Conservation (phyloP, 2,113 vertebrate species). For the Neofelis nebulosa region DNA sequence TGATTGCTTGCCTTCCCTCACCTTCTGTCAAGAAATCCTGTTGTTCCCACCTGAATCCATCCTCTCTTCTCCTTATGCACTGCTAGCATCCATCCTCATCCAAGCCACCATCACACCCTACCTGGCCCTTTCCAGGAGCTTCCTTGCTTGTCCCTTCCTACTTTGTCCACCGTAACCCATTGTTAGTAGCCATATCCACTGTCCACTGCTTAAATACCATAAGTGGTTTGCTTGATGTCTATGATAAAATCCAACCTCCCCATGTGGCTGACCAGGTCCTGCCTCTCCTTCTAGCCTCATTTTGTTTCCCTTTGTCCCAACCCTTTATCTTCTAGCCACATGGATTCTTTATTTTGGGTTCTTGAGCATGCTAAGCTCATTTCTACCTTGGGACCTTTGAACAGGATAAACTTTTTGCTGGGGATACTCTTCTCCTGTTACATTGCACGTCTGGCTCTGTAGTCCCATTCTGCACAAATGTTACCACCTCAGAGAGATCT, state of each 20-base stretch:
- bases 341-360: not conserved
- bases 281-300: not conserved
- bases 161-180: not conserved
- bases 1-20: too few species aligned
- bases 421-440: not conserved
- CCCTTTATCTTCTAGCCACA: not conserved
- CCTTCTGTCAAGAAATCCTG: not conserved
- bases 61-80: too few species aligned
- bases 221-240: not conserved
- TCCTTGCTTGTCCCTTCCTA: not conserved
- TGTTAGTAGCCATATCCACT: fast-evolving
- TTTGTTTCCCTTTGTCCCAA: not conserved
- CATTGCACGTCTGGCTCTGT: not conserved
- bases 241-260: not conserved
- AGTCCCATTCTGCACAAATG: not conserved
- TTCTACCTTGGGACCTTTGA: not conserved
- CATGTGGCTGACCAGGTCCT: not conserved
- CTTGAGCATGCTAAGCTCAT: not conserved
- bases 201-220: not conserved
- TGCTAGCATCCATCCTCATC: not conserved
- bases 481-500: not conserved
- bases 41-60: not conserved
- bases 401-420: not conserved
- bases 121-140: not conserved
- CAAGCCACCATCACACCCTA: not conserved